Evolutionary conservation across 1,140 invertebrate genomes (phyloP), one percentile per base, ranked within the genome.

Genomic region (Camponotus vicinus): DNA sequence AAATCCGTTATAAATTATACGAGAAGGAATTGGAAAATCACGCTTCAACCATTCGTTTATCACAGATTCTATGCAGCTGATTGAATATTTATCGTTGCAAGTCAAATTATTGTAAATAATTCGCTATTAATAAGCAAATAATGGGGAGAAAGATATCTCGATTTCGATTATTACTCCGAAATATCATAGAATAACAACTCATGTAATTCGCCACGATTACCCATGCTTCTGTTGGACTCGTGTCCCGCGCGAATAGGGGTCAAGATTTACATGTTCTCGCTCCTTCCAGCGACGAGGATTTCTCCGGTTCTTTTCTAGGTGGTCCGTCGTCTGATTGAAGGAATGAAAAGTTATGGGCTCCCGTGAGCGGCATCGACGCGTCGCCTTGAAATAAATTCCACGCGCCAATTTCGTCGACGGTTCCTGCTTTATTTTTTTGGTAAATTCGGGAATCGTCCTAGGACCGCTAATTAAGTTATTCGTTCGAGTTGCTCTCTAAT

Each of bases 191-290:
- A 59, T 80, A 69, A 45, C 52, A 18, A 55, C 11, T 83, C 80
- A 40, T 77, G 45, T 18, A 70, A 61, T 90, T 85, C 18, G 69
- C 86, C 32, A 77, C 55, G 70, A 90, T 85, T 84, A 71, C 40
- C 76, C 79, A 67, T 78, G 69, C 79, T 88, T 88, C 80, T 75
- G 86, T 75, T 61, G 42, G 82, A 90, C 69, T 90, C 86, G 80
- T 86, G 88, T 90, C 76, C 77, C 71, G 27, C 27, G 27, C 27
- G 87, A 90, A 91, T 91, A 85, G 89, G 87, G 90, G 90, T 91
- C 90, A 91, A 83, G 89, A 91, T 91, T 91, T 91, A 90, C 90
- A 91, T 91, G 90, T 76, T 87, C 85, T 89, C 78, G 82, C 88
- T 82, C 27, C 71, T 84, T 70, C 64, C 77, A 84, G 83, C 84